Evolutionary conservation across 2,888 invertebrate species (phyloP).

Genomic region (Willowsia nigromaculata): DNA sequence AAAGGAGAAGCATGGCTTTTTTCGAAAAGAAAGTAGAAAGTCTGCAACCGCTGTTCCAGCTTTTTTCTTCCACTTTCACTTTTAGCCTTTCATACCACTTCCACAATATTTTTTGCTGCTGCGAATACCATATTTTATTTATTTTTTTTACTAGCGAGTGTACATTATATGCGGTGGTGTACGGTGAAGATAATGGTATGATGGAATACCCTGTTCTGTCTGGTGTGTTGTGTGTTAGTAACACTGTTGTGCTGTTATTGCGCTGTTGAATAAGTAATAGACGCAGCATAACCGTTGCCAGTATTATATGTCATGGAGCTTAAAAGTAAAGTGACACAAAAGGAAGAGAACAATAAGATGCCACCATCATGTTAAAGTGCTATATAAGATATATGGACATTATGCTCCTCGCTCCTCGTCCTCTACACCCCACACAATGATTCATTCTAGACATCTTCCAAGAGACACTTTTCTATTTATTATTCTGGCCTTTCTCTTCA

Average conservation of each 20-base stretch:
- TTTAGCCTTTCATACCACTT: constrained; percentile 6
- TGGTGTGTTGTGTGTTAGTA: neutral
- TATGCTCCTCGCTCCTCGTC: neutral
- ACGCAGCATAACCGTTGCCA: neutral
- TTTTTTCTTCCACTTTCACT: neutral
- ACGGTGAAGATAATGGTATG: constrained; percentile 8
- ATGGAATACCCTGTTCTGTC: neutral
- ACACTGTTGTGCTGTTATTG: neutral
- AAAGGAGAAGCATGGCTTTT: neutral
- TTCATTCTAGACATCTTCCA: constrained; percentile 66
- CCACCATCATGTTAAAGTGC: neutral
- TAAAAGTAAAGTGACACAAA: neutral
- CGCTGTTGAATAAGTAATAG: constrained; percentile 29
- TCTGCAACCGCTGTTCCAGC: neutral
- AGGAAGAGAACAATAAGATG: constrained; percentile 24
- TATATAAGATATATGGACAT: neutral
- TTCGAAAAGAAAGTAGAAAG: neutral
- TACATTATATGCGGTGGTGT: constrained; percentile 6
- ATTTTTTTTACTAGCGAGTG: neutral
- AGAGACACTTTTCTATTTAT: constrained; percentile 71
- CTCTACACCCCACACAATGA: constrained; percentile 52
- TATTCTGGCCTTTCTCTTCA: constrained; percentile 55
- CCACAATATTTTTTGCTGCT: neutral
- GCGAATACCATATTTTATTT: neutral
- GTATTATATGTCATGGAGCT: neutral